phyloP scores from a whole-genome alignment of 37 sponge, comb jelly and placozoan species.

The Chondrosia reniformis region DNA sequence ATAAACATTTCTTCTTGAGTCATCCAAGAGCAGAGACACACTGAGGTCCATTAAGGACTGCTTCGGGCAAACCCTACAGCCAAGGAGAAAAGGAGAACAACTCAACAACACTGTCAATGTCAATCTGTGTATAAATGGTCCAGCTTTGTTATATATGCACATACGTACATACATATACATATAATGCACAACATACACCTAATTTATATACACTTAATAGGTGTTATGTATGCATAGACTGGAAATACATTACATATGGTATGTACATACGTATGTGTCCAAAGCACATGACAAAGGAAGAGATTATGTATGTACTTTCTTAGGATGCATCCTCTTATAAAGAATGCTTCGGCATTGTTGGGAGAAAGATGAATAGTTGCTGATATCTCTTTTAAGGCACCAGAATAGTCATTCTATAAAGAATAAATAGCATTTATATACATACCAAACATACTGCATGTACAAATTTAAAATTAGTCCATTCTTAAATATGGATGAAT shows the following conservation, averaged over 20 bases:
- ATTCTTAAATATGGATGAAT: too few relatives aligned
- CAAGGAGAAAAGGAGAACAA: too few relatives aligned
- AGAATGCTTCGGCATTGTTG: constrained; percentile 57
- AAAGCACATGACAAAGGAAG: background rate
- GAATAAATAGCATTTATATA: background rate
- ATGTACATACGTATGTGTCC: background rate
- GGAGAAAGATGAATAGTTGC: constrained; percentile 88
- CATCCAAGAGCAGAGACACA: constrained; percentile 68
- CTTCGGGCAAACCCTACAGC: constrained; percentile 31
- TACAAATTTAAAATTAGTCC: background rate
- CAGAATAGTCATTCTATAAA: constrained; percentile 47
- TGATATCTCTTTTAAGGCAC: constrained; percentile 82
- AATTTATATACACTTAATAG: too few relatives aligned
- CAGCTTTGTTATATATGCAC: too few relatives aligned
- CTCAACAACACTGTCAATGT: too few relatives aligned
- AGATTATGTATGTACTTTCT: constrained; percentile 28
- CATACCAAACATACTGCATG: background rate
- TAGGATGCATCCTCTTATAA: constrained; percentile 74
- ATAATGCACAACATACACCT: background rate
- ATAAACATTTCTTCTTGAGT: constrained; percentile 27
- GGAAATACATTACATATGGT: too few relatives aligned
- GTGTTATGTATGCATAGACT: too few relatives aligned
- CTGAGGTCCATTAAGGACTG: constrained; percentile 84
- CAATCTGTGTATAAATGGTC: too few relatives aligned
- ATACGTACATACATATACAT: too few relatives aligned